Conservation (phyloP, 2,888 invertebrate species). For the Cheilosia pagana region DNA sequence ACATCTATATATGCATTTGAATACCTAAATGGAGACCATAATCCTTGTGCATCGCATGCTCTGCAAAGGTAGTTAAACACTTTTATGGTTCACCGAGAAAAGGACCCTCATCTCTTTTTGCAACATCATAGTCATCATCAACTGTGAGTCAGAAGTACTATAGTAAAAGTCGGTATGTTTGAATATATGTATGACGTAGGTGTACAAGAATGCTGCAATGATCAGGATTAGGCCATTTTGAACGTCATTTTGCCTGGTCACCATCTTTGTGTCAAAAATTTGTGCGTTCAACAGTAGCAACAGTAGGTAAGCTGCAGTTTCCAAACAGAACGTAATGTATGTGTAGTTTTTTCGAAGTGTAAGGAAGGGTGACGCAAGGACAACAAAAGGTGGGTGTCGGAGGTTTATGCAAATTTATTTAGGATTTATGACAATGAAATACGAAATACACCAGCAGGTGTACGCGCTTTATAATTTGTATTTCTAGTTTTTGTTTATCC, state of each 20-base stretch:
- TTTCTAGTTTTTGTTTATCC: constrained; percentile 9
- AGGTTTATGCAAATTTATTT: constrained; percentile 31
- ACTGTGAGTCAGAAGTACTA: constrained; percentile 8
- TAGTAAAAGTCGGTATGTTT: not conserved
- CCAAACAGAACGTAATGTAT: not conserved
- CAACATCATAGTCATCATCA: constrained; percentile 37
- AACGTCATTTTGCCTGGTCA: constrained; percentile 37
- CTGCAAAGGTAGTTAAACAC: constrained; percentile 59
- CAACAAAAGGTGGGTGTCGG: not conserved
- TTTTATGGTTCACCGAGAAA: constrained; percentile 63
- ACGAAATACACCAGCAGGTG: constrained; percentile 56
- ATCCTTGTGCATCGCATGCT: constrained; percentile 12
- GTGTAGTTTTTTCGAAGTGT: not conserved
- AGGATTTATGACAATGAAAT: constrained; percentile 52
- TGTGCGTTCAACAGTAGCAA: constrained; percentile 1
- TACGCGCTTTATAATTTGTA: constrained; percentile 30
- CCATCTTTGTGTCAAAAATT: constrained; percentile 11
- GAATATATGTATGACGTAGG: no score
- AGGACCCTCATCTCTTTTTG: constrained; percentile 58
- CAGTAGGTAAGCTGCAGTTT: constrained; percentile 1
- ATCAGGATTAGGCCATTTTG: constrained; percentile 19
- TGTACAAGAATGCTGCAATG: not conserved
- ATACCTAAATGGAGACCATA: not conserved
- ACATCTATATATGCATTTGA: not conserved
- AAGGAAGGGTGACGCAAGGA: constrained; percentile 14